Evolutionary conservation across 2,797 vertebrate species (phyloP).

Genomic region (Bovichtus diacanthus): DNA sequence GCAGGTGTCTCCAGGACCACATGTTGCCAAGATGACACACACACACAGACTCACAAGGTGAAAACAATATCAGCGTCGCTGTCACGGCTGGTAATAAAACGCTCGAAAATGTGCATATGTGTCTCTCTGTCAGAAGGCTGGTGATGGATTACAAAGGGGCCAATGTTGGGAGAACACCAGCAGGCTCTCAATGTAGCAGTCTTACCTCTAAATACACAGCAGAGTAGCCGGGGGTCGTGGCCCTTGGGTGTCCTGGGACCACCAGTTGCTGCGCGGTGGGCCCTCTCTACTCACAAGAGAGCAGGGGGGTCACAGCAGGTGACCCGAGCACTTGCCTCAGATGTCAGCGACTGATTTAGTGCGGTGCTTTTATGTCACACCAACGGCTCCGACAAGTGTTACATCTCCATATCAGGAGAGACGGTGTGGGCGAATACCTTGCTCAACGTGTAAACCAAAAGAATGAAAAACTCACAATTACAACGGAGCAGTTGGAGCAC

Average conservation of each 20-base stretch:
- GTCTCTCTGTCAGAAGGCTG: conserved; percentile 28
- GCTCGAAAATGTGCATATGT: background rate
- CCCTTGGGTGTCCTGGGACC: conserved; percentile 49
- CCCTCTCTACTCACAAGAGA: conserved; percentile 16
- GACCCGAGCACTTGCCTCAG: conserved; percentile 65
- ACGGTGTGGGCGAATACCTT: background rate
- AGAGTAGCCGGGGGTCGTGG: conserved; percentile 37
- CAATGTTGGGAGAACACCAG: conserved; percentile 10
- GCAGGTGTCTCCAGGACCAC: too few species aligned
- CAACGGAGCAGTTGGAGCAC: background rate
- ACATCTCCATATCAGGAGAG: background rate
- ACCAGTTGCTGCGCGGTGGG: conserved; percentile 72
- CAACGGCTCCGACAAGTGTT: conserved; percentile 53
- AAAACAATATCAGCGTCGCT: too few species aligned
- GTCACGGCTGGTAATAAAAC: background rate
- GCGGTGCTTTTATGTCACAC: conserved; percentile 29
- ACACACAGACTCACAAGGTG: too few species aligned
- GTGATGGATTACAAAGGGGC: conserved; percentile 39
- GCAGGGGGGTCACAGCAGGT: conserved; percentile 46
- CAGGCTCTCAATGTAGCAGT: conserved; percentile 37
- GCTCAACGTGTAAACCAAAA: background rate
- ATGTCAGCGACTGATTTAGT: conserved; percentile 53
- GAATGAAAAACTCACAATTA: background rate
- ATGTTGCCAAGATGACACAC: too few species aligned
- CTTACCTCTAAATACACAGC: conserved; percentile 61